phyloP scores from a whole-genome alignment of 2,888 invertebrate species.

The Nemotelus pantherinus region DNA sequence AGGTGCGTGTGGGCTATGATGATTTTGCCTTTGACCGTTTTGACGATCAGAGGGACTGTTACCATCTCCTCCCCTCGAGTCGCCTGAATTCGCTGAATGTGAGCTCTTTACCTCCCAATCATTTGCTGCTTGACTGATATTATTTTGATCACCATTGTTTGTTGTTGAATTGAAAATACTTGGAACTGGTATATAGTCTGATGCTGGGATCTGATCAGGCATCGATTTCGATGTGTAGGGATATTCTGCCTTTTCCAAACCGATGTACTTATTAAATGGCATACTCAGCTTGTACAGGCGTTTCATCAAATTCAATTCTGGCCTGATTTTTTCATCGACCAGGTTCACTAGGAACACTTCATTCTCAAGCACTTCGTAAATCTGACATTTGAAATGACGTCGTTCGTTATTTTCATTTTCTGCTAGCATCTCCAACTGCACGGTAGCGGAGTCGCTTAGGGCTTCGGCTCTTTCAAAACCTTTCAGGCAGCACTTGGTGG shows the following conservation, averaged over 20 bases:
- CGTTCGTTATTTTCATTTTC: slow-evolving; percentile 66
- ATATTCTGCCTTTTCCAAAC: slow-evolving; percentile 60
- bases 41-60: slow-evolving; percentile 56
- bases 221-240: slow-evolving; percentile 2
- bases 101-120: slow-evolving; percentile 63
- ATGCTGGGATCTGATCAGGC: background rate
- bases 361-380: slow-evolving; percentile 58
- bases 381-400: slow-evolving; percentile 62
- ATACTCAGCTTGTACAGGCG: slow-evolving; percentile 66
- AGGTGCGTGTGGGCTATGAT: background rate
- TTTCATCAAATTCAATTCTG: slow-evolving; percentile 69
- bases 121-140: background rate
- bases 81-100: slow-evolving; percentile 57
- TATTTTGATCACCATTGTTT: background rate
- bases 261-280: slow-evolving; percentile 63
- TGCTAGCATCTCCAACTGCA: slow-evolving; percentile 74
- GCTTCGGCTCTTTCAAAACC: slow-evolving; percentile 66
- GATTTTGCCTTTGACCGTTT: slow-evolving; percentile 51
- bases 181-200: background rate
- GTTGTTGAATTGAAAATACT: slow-evolving; percentile 11
- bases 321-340: slow-evolving; percentile 67
- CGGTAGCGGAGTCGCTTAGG: slow-evolving; percentile 58
- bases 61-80: slow-evolving; percentile 51
- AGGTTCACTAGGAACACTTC: slow-evolving; percentile 66
- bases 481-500: slow-evolving; percentile 80